Evolutionary conservation across 2,113 vertebrate genomes (phyloP).

Genomic region (Dicaeum eximium): DNA sequence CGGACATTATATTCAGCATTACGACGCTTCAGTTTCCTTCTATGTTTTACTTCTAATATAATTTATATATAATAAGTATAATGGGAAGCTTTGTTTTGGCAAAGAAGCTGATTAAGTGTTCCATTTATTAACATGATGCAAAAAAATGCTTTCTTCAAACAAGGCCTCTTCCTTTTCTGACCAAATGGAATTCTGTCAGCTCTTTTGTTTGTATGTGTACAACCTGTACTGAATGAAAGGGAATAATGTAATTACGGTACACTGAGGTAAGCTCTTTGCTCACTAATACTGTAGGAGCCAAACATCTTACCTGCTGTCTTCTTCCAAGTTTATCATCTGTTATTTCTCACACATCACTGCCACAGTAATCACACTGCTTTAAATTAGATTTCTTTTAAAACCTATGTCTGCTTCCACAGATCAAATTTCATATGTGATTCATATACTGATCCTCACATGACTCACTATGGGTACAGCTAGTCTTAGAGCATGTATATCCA

Average conservation of each 20-base stretch:
- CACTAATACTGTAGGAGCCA: background rate
- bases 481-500: background rate
- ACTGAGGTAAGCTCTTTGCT: background rate
- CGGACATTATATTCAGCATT: background rate
- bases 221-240: background rate
- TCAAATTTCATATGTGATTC: background rate
- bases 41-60: background rate
- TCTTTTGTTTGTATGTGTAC: background rate
- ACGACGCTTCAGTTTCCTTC: background rate
- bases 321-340: background rate
- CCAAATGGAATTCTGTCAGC: background rate
- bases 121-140: conserved; percentile 54
- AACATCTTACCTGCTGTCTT: background rate
- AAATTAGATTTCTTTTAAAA: background rate
- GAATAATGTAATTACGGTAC: background rate
- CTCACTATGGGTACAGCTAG: background rate
- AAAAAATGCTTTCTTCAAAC: conserved; percentile 46
- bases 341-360: background rate
- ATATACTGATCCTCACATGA: background rate
- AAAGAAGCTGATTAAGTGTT: conserved; percentile 61
- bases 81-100: conserved; percentile 49
- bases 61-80: conserved; percentile 40
- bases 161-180: background rate
- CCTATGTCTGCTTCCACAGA: background rate
- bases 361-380: background rate